Percentiles rank a stretch among this genome's conserved stretches.
phyloP scores from a whole-genome alignment of 53 echinoderm and acorn worm genomes.

The Paelopatides confundens region DNA sequence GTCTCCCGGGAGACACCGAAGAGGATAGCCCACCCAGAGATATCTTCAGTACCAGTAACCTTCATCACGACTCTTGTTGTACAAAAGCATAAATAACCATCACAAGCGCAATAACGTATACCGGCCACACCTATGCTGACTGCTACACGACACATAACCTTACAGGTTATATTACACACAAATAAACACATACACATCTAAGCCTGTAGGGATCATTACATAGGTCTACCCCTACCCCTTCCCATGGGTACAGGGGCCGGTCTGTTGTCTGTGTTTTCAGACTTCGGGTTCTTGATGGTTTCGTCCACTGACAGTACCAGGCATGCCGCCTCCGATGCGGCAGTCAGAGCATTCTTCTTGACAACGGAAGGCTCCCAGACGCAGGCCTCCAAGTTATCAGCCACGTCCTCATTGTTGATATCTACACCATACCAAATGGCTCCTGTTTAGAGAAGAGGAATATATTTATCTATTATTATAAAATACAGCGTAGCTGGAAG shows the following conservation, averaged over 20 bases:
- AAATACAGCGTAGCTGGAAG: too few species aligned
- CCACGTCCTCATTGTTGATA: slow-evolving; percentile 84
- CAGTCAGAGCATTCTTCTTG: slow-evolving; percentile 97
- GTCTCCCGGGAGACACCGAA: too few species aligned
- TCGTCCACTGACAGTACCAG: slow-evolving; percentile 94
- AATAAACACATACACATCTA: background rate
- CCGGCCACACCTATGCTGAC: background rate
- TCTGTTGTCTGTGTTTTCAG: slow-evolving; percentile 74
- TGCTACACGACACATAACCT: slow-evolving; percentile 10
- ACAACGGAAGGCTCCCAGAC: slow-evolving; percentile 99
- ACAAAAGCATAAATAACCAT: too few species aligned
- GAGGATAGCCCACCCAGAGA: too few species aligned
- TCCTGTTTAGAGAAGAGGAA: slow-evolving; percentile 56
- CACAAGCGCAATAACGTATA: background rate
- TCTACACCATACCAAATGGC: slow-evolving; percentile 95
- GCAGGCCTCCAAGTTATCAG: slow-evolving; percentile 88
- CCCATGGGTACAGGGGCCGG: slow-evolving; percentile 85
- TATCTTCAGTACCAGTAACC: too few species aligned
- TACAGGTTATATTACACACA: background rate
- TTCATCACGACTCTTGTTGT: too few species aligned
- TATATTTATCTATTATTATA: background rate
- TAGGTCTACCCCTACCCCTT: slow-evolving; percentile 88
- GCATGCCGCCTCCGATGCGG: slow-evolving; percentile 97
- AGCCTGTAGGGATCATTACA: slow-evolving; percentile 33
- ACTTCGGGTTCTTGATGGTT: slow-evolving; percentile 95